These are phyloP conservation scores for Daubentonia madagascariensis DNA, from an alignment of 2,113 vertebrate genomes.

Conservation along the genomic window DNA sequence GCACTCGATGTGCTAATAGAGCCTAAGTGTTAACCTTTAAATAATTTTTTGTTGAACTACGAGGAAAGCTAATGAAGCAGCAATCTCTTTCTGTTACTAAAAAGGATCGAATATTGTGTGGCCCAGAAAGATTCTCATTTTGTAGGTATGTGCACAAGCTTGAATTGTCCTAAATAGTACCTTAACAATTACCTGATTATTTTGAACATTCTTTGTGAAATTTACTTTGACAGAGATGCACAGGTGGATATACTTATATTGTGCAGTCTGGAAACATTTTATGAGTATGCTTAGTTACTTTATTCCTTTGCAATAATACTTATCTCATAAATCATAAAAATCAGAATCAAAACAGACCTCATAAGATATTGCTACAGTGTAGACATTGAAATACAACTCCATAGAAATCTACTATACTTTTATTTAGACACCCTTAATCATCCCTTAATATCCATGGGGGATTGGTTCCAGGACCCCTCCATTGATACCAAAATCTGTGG, in stretches of 20 bases:
- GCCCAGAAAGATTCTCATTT: slow-evolving; percentile 86
- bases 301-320: neutral
- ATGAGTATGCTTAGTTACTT: neutral
- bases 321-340: neutral
- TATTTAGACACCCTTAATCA: neutral
- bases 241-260: slow-evolving; percentile 73
- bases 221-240: slow-evolving; percentile 75
- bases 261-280: neutral
- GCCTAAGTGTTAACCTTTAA: neutral
- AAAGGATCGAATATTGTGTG: slow-evolving; percentile 35
- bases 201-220: slow-evolving; percentile 78
- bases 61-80: neutral
- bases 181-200: slow-evolving; percentile 89
- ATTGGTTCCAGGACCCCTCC: too few species aligned
- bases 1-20: neutral
- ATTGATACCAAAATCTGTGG: too few species aligned
- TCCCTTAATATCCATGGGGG: too few species aligned
- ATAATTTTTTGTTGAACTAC: neutral
- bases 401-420: neutral
- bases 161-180: slow-evolving; percentile 79
- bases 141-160: slow-evolving; percentile 82
- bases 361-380: neutral
- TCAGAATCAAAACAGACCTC: slow-evolving; percentile 8
- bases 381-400: neutral
- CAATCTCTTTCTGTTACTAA: neutral